phyloP scores from a whole-genome alignment of 2,113 vertebrate species.

The Myiagra hebetior region DNA sequence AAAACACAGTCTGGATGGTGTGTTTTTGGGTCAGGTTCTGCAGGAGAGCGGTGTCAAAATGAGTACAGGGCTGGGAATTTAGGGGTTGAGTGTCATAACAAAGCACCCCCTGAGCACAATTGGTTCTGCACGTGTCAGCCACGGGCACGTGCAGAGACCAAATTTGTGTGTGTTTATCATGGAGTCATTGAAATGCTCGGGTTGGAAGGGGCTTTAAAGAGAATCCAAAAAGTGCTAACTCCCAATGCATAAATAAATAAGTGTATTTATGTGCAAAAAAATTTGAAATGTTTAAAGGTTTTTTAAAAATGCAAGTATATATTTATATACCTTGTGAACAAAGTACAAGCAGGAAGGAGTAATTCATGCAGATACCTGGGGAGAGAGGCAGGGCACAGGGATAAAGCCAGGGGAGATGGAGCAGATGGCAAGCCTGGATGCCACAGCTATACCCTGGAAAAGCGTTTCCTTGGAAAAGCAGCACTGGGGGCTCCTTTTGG shows the following conservation, averaged over 20 bases:
- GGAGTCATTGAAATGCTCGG: neutral
- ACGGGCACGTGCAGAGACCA: neutral
- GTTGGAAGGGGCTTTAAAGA: neutral
- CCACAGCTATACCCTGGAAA: neutral
- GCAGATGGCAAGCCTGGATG: neutral
- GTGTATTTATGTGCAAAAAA: neutral
- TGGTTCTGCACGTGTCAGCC: neutral
- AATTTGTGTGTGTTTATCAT: neutral
- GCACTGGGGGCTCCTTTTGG: neutral
- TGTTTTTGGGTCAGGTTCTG: neutral
- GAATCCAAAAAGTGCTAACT: neutral
- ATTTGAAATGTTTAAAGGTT: neutral
- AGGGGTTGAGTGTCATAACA: neutral
- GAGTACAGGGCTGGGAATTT: neutral
- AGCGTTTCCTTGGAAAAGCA: neutral
- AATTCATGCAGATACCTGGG: neutral
- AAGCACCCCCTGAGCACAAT: neutral
- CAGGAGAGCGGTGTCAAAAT: neutral
- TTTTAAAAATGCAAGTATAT: neutral
- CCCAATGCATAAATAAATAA: neutral
- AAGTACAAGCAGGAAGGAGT: neutral
- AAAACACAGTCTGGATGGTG: neutral
- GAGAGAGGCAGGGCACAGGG: constrained; percentile 19
- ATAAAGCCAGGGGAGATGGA: neutral
- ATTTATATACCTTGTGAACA: neutral